These are phyloP conservation scores for Corythoichthys intestinalis DNA, from an alignment of 2,113 vertebrate species.

Conservation along the genomic window DNA sequence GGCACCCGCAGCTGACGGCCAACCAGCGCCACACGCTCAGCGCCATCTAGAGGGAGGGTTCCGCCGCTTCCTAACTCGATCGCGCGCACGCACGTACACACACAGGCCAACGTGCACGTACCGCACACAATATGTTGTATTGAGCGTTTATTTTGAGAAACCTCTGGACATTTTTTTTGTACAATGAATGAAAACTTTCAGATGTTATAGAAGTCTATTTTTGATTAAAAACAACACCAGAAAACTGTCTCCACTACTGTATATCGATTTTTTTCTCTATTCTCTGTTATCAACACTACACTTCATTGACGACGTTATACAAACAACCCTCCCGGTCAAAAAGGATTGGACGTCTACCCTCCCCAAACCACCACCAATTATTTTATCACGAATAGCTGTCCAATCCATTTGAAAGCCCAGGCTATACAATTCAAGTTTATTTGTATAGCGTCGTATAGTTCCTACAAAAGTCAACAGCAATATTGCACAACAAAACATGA, in stretches of 20 bases:
- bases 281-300: too few species aligned
- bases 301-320: too few species aligned
- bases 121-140: neutral
- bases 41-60: constrained; percentile 36
- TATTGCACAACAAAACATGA: too few species aligned
- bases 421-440: too few species aligned
- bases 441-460: too few species aligned
- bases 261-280: too few species aligned
- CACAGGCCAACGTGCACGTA: neutral
- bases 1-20: constrained; percentile 61
- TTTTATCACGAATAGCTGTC: too few species aligned
- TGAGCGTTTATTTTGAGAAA: neutral
- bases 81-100: neutral
- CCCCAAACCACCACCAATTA: too few species aligned
- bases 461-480: too few species aligned
- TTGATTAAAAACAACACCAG: constrained; percentile 42
- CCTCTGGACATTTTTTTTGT: constrained; percentile 35
- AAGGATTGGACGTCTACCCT: too few species aligned
- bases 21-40: constrained; percentile 57
- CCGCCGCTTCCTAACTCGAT: constrained; percentile 12
- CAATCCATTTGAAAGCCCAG: too few species aligned
- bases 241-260: constrained; percentile 1
- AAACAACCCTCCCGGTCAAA: too few species aligned
- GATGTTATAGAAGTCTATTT: constrained; percentile 45
- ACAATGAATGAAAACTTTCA: constrained; percentile 19